phyloP scores from a whole-genome alignment of 2,888 invertebrate genomes.

The Willowsia nigromaculata region DNA sequence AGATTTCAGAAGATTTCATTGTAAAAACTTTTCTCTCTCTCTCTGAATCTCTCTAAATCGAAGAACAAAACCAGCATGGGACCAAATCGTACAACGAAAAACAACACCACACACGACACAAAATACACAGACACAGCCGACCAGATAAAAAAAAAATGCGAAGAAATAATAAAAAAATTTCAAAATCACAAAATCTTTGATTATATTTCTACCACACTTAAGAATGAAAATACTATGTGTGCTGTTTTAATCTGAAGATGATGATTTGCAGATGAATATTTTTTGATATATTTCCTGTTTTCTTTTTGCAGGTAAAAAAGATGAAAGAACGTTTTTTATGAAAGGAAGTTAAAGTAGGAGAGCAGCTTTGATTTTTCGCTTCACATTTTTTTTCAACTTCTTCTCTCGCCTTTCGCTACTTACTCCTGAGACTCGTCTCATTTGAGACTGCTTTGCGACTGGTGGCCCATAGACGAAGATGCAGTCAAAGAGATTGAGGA shows the following conservation, averaged over 20 bases:
- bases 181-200: slow-evolving; percentile 32
- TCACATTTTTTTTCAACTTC: slow-evolving; percentile 5
- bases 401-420: slow-evolving; percentile 40
- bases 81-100: slow-evolving; percentile 1
- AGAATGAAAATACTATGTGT: slow-evolving; percentile 34
- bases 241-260: neutral
- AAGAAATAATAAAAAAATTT: neutral
- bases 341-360: neutral
- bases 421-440: slow-evolving; percentile 68
- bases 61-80: slow-evolving; percentile 31
- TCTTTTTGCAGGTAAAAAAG: neutral
- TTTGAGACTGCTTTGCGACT: slow-evolving; percentile 68
- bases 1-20: slow-evolving; percentile 45
- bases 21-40: too few relatives aligned
- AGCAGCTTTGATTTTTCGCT: neutral
- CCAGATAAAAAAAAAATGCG: slow-evolving; percentile 1
- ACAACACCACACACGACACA: slow-evolving; percentile 20
- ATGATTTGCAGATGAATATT: neutral
- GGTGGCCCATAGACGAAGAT: slow-evolving; percentile 72
- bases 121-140: neutral
- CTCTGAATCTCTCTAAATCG: slow-evolving; percentile 18
- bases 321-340: slow-evolving; percentile 5
- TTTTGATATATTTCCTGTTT: neutral
- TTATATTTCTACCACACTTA: slow-evolving; percentile 23
- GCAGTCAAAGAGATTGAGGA: slow-evolving; percentile 67